phyloP scores from a whole-genome alignment of 2,113 vertebrate species.

The Myrmecophaga tridactyla region DNA sequence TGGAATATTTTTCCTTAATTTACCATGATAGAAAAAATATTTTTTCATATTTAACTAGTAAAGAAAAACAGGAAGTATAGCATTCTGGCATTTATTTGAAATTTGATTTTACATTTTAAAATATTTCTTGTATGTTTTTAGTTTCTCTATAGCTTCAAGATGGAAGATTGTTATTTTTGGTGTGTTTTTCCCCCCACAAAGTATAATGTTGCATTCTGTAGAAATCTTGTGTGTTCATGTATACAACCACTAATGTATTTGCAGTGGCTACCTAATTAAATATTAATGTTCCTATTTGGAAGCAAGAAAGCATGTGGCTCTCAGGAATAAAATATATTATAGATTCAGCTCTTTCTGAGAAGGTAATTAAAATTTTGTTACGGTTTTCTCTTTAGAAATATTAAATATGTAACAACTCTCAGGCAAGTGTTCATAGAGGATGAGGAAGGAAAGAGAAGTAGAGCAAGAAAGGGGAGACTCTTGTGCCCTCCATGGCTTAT shows the following conservation, averaged over 20 bases:
- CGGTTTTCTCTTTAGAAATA: background rate
- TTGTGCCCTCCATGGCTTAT: background rate
- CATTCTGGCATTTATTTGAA: slow-evolving; percentile 39
- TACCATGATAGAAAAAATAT: slow-evolving; percentile 54
- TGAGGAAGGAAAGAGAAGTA: background rate
- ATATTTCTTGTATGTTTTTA: background rate
- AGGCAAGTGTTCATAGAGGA: background rate
- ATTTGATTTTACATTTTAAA: slow-evolving; percentile 41
- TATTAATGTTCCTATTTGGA: slow-evolving; percentile 23
- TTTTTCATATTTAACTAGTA: slow-evolving; percentile 51
- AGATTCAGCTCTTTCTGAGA: slow-evolving; percentile 7
- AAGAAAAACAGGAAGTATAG: slow-evolving; percentile 29
- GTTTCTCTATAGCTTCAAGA: slow-evolving; percentile 31
- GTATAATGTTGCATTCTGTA: background rate
- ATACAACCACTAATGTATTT: background rate
- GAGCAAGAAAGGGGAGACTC: background rate
- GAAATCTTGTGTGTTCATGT: background rate
- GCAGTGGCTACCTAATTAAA: background rate
- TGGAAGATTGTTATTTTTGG: background rate
- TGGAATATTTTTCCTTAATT: slow-evolving; percentile 61
- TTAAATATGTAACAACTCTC: background rate
- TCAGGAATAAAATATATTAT: background rate
- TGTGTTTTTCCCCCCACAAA: background rate
- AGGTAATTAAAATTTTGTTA: background rate
- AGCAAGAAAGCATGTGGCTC: background rate